phyloP scores from a whole-genome alignment of 37 sponge, comb jelly and placozoan genomes.

The Ephydatia muelleri region DNA sequence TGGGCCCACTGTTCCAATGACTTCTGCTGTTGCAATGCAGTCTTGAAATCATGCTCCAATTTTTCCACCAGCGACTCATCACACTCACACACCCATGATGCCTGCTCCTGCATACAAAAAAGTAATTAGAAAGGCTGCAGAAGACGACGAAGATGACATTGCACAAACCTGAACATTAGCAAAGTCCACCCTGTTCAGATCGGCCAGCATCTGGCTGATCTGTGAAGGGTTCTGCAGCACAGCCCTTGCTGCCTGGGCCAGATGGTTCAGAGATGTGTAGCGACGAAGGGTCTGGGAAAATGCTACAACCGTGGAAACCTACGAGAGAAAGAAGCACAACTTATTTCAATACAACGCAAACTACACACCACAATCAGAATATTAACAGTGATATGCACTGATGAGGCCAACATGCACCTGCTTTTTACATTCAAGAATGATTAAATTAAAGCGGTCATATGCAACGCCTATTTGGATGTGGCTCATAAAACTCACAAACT shows the following conservation, averaged over 20 bases:
- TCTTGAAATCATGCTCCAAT: slow-evolving; percentile 93
- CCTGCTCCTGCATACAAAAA: slow-evolving; percentile 85
- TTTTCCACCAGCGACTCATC: slow-evolving; percentile 81
- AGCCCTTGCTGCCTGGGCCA: slow-evolving; percentile 98
- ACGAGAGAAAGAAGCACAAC: neutral
- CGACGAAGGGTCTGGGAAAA: slow-evolving; percentile 98
- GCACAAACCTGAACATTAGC: slow-evolving; percentile 84
- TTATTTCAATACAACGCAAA: no score
- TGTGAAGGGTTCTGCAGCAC: slow-evolving; percentile 96
- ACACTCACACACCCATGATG: slow-evolving; percentile 99
- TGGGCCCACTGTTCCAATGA: slow-evolving; percentile 93
- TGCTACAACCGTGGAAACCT: slow-evolving; percentile 89
- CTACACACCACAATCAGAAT: no score
- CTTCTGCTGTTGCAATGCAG: slow-evolving; percentile 88
- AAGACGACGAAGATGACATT: neutral
- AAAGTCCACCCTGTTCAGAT: slow-evolving; percentile 97
- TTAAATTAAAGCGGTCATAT: no score
- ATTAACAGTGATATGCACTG: no score
- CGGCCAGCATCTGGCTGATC: slow-evolving; percentile 92
- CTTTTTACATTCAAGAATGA: no score
- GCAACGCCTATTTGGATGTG: no score
- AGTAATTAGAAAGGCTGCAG: neutral
- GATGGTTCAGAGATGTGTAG: slow-evolving; percentile 98
- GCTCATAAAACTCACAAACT: no score
- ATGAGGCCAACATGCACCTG: no score